Evolutionary conservation across 1,140 invertebrate species (phyloP).

Genomic region (honey bee (Apis mellifera)): DNA sequence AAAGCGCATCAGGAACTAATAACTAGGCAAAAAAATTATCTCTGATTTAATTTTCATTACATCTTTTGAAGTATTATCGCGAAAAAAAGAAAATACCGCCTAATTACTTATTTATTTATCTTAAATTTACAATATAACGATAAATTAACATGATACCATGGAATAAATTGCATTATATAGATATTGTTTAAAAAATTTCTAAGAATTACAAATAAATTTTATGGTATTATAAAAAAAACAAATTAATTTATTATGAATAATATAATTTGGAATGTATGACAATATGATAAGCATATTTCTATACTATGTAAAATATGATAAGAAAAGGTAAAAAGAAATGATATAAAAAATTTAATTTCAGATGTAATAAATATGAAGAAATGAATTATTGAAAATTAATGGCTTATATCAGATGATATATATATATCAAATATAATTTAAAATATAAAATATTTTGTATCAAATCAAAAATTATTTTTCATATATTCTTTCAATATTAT

Average conservation of each 20-base stretch:
- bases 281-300: neutral
- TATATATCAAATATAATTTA: neutral
- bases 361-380: neutral
- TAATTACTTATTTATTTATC: neutral
- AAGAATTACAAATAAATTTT: neutral
- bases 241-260: neutral
- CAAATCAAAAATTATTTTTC: neutral
- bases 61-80: neutral
- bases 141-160: neutral
- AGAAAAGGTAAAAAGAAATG: neutral
- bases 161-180: neutral
- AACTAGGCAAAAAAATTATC: too few species aligned
- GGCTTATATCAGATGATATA: neutral
- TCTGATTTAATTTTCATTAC: neutral
- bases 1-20: too few species aligned
- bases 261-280: neutral
- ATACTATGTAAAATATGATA: neutral
- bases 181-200: neutral
- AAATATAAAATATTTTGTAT: neutral
- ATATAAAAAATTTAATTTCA: neutral
- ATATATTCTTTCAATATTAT: neutral
- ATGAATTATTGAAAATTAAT: neutral
- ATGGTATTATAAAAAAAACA: neutral
- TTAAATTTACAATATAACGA: neutral
- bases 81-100: too few species aligned